phyloP scores from a whole-genome alignment of 1,140 invertebrate species.

The Cydia strobilella region DNA sequence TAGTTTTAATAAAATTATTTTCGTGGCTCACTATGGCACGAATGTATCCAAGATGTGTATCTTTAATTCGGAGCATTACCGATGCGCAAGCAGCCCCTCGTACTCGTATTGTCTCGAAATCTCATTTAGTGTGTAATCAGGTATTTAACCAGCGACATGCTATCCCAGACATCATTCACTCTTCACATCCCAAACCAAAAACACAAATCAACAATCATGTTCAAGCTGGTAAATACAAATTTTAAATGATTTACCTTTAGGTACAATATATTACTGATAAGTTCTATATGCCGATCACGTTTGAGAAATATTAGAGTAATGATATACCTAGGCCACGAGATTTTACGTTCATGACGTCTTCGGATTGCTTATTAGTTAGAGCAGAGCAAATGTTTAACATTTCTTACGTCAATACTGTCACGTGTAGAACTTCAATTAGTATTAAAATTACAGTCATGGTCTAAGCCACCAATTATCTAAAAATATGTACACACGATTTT shows the following conservation, averaged over 20 bases:
- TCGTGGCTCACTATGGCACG: conserved; percentile 46
- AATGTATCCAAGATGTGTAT: conserved; percentile 52
- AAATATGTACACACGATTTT: no score
- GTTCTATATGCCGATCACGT: conserved; percentile 3
- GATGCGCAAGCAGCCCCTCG: conserved; percentile 54
- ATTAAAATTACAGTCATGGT: no score
- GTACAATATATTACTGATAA: background rate
- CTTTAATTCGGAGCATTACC: conserved; percentile 66
- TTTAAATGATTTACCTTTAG: background rate
- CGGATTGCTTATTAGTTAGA: conserved; percentile 1
- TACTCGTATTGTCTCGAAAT: conserved; percentile 49
- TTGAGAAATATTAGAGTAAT: background rate
- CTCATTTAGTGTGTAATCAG: conserved; percentile 40
- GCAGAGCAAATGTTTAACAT: conserved; percentile 13
- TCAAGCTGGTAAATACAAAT: conserved; percentile 61
- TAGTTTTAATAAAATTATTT: background rate
- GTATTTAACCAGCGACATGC: conserved; percentile 57
- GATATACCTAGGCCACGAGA: background rate
- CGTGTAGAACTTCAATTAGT: background rate
- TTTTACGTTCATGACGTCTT: conserved; percentile 17
- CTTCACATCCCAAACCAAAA: conserved; percentile 41
- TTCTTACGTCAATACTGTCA: conserved; percentile 4
- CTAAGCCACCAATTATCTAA: no score
- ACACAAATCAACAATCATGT: conserved; percentile 55
- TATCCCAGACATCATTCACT: conserved; percentile 53